Evolutionary conservation across 2,797 vertebrate species (phyloP).

Genomic region (Hafferia zeledoni): DNA sequence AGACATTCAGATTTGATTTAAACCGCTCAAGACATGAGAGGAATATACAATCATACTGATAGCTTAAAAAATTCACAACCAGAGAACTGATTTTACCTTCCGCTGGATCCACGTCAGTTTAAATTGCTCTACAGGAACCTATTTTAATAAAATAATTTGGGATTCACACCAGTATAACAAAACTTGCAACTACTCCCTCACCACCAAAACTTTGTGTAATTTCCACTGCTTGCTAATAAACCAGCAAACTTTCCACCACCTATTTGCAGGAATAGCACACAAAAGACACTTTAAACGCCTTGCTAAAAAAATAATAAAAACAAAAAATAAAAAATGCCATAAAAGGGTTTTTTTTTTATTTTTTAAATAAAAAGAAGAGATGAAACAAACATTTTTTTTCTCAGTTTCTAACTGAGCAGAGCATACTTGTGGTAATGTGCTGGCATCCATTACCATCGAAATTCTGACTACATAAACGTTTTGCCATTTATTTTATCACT

Average conservation of each 20-base stretch:
- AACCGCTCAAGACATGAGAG: not conserved
- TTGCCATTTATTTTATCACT: slow-evolving; percentile 17
- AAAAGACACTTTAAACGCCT: not conserved
- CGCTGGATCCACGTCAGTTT: not conserved
- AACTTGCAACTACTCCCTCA: not conserved
- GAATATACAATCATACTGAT: not conserved
- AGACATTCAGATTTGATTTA: not conserved
- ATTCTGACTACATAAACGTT: not conserved
- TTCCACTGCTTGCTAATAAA: not conserved
- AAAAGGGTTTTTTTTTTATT: not conserved
- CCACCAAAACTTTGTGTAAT: not conserved
- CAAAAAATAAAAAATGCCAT: no score
- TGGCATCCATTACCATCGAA: not conserved
- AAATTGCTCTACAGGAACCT: not conserved
- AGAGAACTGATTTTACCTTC: not conserved
- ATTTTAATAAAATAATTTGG: not conserved
- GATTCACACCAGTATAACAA: not conserved
- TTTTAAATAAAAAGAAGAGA: not conserved
- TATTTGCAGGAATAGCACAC: not conserved
- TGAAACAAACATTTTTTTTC: not conserved
- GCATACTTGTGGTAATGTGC: not conserved
- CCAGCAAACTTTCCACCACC: not conserved
- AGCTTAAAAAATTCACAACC: not conserved
- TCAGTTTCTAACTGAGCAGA: not conserved
- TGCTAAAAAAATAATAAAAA: not conserved